phyloP scores from a whole-genome alignment of 2,888 invertebrate genomes.

The Tipula helvola region DNA sequence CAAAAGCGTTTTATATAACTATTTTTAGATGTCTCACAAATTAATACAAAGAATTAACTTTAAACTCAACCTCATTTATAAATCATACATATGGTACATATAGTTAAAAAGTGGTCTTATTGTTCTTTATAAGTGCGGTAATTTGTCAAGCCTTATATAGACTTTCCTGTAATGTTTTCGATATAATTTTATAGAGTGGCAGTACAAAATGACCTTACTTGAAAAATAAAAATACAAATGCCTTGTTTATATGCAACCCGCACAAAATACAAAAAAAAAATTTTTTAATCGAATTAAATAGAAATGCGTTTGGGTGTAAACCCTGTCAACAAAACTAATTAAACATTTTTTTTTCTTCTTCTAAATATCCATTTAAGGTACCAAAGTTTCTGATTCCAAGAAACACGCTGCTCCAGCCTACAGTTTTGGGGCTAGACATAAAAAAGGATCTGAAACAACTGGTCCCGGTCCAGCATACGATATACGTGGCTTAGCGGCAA shows the following conservation, averaged over 20 bases:
- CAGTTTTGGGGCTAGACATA: conserved; percentile 58
- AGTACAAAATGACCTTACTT: neutral
- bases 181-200: neutral
- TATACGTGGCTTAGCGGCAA: conserved; percentile 69
- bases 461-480: conserved; percentile 88
- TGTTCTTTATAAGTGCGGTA: neutral
- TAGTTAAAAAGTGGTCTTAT: too few relatives aligned
- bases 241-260: neutral
- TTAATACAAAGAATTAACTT: too few relatives aligned
- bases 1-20: too few relatives aligned
- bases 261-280: neutral
- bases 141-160: neutral
- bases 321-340: neutral
- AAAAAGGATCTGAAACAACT: conserved; percentile 39
- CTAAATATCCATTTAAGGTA: conserved; percentile 40
- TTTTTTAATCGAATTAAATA: neutral
- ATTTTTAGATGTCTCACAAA: too few relatives aligned
- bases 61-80: too few relatives aligned
- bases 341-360: neutral
- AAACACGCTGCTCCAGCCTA: conserved; percentile 69
- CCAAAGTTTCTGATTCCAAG: conserved; percentile 63
- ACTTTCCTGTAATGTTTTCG: neutral
- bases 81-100: too few relatives aligned
- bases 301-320: neutral
- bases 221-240: neutral